phyloP scores from a whole-genome alignment of 1,140 invertebrate genomes.

The Heliconius hermathena region DNA sequence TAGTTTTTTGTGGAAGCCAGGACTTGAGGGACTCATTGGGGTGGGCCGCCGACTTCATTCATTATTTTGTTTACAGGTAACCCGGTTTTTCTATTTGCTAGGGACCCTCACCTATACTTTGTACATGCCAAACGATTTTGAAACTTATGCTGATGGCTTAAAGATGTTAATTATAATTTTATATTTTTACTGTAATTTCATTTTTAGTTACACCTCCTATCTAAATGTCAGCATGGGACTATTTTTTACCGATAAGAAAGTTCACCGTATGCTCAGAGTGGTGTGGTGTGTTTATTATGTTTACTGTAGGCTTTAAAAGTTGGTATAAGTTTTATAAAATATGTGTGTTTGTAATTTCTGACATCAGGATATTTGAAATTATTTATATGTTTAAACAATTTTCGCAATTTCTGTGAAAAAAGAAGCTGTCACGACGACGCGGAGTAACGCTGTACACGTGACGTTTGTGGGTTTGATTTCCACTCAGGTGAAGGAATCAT shows the following conservation, averaged over 20 bases:
- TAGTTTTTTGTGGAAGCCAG: neutral
- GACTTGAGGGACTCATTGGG: constrained; percentile 25
- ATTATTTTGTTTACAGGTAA: constrained; percentile 35
- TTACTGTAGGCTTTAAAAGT: neutral
- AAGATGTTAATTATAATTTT: neutral
- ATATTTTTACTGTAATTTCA: neutral
- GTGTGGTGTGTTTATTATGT: neutral
- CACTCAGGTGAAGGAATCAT: too few relatives aligned
- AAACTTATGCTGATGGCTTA: neutral
- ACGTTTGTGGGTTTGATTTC: too few relatives aligned
- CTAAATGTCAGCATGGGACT: neutral
- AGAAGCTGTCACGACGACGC: too few relatives aligned
- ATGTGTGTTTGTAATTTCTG: neutral
- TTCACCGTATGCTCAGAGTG: neutral
- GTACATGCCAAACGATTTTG: neutral
- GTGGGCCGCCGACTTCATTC: constrained; percentile 18
- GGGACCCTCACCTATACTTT: neutral
- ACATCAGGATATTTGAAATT: neutral
- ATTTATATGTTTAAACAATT: neutral
- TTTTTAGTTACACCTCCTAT: neutral
- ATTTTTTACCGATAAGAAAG: neutral
- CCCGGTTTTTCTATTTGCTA: constrained; percentile 26
- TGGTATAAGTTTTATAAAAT: neutral
- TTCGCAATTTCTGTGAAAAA: neutral
- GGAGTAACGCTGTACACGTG: too few relatives aligned